phyloP scores from a whole-genome alignment of 2,797 vertebrate genomes.

The Poeciliopsis paucimaculata region DNA sequence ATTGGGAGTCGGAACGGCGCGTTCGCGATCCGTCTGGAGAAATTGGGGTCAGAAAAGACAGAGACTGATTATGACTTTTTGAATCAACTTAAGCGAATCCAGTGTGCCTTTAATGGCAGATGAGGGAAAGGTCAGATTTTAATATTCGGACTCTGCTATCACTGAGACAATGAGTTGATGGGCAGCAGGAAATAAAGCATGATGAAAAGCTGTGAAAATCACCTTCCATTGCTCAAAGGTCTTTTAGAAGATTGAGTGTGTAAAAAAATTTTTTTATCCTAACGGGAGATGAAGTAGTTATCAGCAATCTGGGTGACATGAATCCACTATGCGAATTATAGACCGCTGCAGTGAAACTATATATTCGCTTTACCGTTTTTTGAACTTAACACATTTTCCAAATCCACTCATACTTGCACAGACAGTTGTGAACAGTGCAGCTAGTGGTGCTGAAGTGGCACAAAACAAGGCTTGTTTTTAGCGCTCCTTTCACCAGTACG shows the following conservation, averaged over 20 bases:
- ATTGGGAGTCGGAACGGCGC: neutral
- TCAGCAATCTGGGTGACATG: constrained; percentile 12
- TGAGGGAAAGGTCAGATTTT: constrained; percentile 24
- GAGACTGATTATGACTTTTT: neutral
- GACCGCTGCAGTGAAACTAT: neutral
- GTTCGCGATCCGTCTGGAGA: constrained; percentile 32
- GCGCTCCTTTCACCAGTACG: neutral
- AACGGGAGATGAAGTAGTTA: constrained; percentile 27
- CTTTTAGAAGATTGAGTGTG: constrained; percentile 20
- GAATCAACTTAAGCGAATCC: constrained; percentile 14
- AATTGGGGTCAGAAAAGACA: constrained; percentile 25
- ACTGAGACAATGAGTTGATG: constrained; percentile 14
- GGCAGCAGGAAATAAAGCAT: constrained; percentile 19
- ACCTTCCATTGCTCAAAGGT: constrained; percentile 33
- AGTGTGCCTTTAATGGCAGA: neutral
- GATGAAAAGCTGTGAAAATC: constrained; percentile 40
- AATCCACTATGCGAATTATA: neutral
- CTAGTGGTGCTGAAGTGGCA: neutral
- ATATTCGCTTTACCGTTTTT: neutral
- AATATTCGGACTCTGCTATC: neutral
- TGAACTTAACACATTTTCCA: neutral
- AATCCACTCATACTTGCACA: neutral
- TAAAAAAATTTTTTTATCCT: neutral
- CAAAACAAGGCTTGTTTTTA: neutral
- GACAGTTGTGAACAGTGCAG: neutral